Base-by-base conservation (phyloP, 2,888 invertebrate species). In the Brachylomia viminalis region DNA sequence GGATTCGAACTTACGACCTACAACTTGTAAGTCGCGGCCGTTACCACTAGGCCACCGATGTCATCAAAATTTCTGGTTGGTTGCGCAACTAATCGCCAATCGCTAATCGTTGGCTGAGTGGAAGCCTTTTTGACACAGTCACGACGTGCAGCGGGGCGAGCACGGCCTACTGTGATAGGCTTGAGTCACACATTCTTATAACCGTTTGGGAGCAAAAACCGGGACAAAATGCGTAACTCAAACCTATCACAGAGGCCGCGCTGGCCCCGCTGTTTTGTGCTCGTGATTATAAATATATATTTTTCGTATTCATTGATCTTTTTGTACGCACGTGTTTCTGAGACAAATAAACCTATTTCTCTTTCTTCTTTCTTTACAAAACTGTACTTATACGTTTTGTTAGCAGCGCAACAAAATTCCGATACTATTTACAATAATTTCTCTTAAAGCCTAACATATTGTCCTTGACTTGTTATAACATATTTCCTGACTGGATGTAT, bases 401-500 rank as follows among this genome's bases (percentile, higher is more conserved):
- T 27, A 17, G 10, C 2, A 42, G 17, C 27, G 4, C 13, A 47
- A 66, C 4, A 23, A 65, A 23, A 20, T 20, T 13, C 5, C 20
- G 2, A 45, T 6, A 54, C 17, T 17, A 59, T n/a, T 52, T 5
- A 7, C 7, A 47, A 11, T 17, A n/a, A 20, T 8, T 45, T 58
- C 8, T 23, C 20, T 68, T 66, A 77, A 45, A 83, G 38, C 59
- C 84, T 71, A 38, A 87, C 27, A 72, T 74, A 87, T 23, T 72
- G 49, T 17, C 87, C 87, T 11, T 72, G 23, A 7, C 66, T 27
- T 47, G 80, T 84, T 45, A 76, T 77, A 11, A 81, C 3, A 73
- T 78, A 86, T 61, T 83, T 75, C 30, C 83, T 85, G 45, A 83
- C 45, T 68, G 83, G 78, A 86, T 92, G 72, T 72, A 77, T 45